phyloP scores from a whole-genome alignment of 2,888 invertebrate species.

The Stomorhina lunata region DNA sequence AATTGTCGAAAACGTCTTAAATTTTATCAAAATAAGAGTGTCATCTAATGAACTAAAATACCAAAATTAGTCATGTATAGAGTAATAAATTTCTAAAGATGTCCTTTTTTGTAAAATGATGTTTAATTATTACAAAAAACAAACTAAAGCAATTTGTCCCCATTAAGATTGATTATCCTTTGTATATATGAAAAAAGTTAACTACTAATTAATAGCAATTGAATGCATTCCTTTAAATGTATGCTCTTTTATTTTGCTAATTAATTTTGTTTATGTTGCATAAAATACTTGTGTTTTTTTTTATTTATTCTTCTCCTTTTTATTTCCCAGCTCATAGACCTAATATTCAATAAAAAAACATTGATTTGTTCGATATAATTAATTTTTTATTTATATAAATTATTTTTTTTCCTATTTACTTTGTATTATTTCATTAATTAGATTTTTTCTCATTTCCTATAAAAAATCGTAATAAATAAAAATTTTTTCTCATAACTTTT shows the following conservation, averaged over 20 bases:
- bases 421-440: conserved; percentile 53
- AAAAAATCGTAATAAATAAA: not conserved
- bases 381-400: not conserved
- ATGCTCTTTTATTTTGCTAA: conserved; percentile 62
- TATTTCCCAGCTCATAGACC: conserved; percentile 1
- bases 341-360: conserved; percentile 42
- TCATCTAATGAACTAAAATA: no score
- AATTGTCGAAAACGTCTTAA: no score
- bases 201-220: not conserved
- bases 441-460: conserved; percentile 13
- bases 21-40: no score
- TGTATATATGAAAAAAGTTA: not conserved
- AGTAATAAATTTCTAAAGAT: no score
- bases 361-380: conserved; percentile 19
- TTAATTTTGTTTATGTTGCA: conserved; percentile 61
- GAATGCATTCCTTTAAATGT: conserved; percentile 62
- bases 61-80: no score
- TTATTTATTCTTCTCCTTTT: conserved; percentile 46
- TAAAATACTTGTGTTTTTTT: conserved; percentile 31
- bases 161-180: not conserved
- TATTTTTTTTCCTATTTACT: not conserved
- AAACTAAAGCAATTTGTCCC: not conserved
- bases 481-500: conserved; percentile 27
- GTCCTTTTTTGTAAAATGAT: no score
- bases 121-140: no score